Conservation (phyloP, 2,888 invertebrate genomes). For the Pseudoips prasinana region DNA sequence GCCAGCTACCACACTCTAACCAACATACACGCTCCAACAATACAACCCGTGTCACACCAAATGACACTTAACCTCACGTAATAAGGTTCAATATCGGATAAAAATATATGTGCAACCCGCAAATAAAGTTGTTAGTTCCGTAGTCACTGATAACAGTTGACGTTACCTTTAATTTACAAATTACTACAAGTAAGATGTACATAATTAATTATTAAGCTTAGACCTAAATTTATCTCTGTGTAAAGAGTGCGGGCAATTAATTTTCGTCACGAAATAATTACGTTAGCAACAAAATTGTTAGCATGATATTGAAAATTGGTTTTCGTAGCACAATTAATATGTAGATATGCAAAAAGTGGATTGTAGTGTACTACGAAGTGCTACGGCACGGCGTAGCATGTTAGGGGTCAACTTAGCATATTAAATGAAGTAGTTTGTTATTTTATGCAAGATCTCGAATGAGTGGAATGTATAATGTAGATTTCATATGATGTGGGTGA, state of each 20-base stretch:
- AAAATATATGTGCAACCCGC: conserved; percentile 7
- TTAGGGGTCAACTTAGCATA: conserved; percentile 5
- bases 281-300: conserved; percentile 9
- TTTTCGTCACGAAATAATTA: conserved; percentile 14
- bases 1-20: conserved; percentile 53
- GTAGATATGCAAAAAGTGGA: conserved; percentile 1
- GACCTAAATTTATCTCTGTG: conserved; percentile 24
- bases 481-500: too few species aligned
- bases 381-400: conserved; percentile 35
- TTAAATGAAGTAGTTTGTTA: too few species aligned
- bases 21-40: conserved; percentile 30
- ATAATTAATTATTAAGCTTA: conserved; percentile 35
- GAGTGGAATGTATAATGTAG: too few species aligned
- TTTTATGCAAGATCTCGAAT: too few species aligned
- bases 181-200: conserved; percentile 48
- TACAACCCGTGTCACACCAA: conserved; percentile 2
- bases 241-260: conserved; percentile 22
- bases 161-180: conserved; percentile 55
- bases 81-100: conserved; percentile 32
- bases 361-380: conserved; percentile 29
- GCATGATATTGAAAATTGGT: conserved; percentile 9
- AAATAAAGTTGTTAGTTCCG: conserved; percentile 34
- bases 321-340: background rate
- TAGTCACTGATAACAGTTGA: conserved; percentile 41
- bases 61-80: conserved; percentile 24